Evolutionary conservation across 2,113 vertebrate species (phyloP).

Genomic region (Gadus macrocephalus): DNA sequence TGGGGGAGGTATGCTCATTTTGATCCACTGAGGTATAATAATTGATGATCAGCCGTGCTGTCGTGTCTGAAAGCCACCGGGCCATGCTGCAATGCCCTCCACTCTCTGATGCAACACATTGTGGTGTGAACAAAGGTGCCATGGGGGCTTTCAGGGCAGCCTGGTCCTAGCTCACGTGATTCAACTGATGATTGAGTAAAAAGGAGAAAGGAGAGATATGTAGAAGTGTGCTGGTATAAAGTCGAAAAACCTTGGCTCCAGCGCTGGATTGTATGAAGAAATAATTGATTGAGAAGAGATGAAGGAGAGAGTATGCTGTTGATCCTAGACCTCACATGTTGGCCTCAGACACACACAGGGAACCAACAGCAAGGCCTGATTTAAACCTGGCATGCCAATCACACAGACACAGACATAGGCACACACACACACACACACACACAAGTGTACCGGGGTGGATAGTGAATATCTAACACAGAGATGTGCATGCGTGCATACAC

Average conservation of each 20-base stretch:
- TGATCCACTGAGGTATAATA: slow-evolving; percentile 79
- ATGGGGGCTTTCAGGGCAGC: slow-evolving; percentile 2
- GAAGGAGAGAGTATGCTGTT: too few relatives aligned
- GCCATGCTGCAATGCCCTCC: slow-evolving; percentile 56
- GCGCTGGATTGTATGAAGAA: too few relatives aligned
- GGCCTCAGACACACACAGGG: too few relatives aligned
- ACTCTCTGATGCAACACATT: slow-evolving; percentile 60
- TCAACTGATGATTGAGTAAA: not conserved
- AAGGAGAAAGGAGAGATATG: not conserved
- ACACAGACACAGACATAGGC: slow-evolving; percentile 3
- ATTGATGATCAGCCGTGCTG: slow-evolving; percentile 79
- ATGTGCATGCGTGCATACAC: too few relatives aligned
- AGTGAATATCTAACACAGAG: too few relatives aligned
- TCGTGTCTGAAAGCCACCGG: slow-evolving; percentile 69
- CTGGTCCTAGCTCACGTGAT: not conserved
- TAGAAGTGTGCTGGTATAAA: too few relatives aligned
- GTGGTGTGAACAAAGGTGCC: slow-evolving; percentile 51
- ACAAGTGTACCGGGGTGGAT: not conserved
- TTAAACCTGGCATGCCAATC: too few relatives aligned
- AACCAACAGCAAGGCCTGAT: too few relatives aligned
- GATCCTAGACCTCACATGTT: too few relatives aligned
- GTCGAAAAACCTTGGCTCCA: too few relatives aligned
- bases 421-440: slow-evolving; percentile 2
- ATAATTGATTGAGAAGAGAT: too few relatives aligned
- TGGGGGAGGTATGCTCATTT: slow-evolving; percentile 68